Conservation (phyloP, 2,888 invertebrate genomes). For the Drosophila trichaetosa region DNA sequence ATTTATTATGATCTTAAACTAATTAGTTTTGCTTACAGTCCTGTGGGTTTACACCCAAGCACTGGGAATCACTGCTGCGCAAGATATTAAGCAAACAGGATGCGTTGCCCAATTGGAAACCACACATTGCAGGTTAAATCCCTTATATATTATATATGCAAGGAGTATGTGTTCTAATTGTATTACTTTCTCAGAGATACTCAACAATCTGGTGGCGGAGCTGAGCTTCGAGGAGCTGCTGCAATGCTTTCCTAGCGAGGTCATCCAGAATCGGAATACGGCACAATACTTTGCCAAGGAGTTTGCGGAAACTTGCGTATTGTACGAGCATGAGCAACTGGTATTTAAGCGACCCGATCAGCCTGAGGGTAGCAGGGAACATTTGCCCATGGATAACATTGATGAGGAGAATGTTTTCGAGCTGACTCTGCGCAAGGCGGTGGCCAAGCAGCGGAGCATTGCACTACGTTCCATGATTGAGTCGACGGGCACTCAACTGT, state of each 20-base stretch:
- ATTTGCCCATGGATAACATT: conserved; percentile 83
- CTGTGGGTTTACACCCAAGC: conserved; percentile 82
- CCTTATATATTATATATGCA: background rate
- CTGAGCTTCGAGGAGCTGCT: conserved; percentile 83
- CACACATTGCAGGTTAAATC: conserved; percentile 76
- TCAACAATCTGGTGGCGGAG: conserved; percentile 82
- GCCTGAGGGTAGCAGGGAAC: conserved; percentile 58
- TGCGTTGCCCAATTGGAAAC: conserved; percentile 81
- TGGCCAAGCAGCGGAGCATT: conserved; percentile 87
- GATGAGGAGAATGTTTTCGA: conserved; percentile 84
- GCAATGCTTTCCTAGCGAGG: conserved; percentile 83
- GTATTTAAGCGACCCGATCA: conserved; percentile 61
- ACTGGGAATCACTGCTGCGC: conserved; percentile 84
- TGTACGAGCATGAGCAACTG: conserved; percentile 71
- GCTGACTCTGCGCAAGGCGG: conserved; percentile 84
- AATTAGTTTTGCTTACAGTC: conserved; percentile 65
- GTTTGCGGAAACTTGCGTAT: conserved; percentile 74
- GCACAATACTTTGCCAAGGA: conserved; percentile 76
- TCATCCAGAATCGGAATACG: conserved; percentile 78
- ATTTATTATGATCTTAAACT: background rate
- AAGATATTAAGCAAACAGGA: conserved; percentile 83
- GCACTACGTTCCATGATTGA: conserved; percentile 87
- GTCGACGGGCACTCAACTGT: conserved; percentile 87
- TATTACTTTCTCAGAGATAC: conserved; percentile 70
- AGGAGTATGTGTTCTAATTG: background rate